phyloP scores from a whole-genome alignment of 2,797 vertebrate genomes.

The Squalus acanthias region DNA sequence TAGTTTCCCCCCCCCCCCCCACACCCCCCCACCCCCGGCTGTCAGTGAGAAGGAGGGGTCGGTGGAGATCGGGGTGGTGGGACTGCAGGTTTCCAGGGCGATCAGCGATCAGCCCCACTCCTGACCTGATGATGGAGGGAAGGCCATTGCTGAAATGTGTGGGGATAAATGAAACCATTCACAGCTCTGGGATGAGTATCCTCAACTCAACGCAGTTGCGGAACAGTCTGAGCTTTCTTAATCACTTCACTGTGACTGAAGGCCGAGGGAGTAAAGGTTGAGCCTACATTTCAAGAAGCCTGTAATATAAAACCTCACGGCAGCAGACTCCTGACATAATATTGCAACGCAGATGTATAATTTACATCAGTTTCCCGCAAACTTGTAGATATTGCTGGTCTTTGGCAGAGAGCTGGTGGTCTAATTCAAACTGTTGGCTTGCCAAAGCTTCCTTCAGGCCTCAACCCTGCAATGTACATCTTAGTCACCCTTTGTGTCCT shows the following conservation, averaged over 20 bases:
- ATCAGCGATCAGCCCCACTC: too few species aligned
- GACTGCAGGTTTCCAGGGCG: too few species aligned
- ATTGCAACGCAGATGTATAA: slow-evolving; percentile 17
- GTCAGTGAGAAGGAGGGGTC: too few species aligned
- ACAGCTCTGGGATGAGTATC: neutral
- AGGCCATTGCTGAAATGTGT: neutral
- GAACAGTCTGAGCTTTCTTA: neutral
- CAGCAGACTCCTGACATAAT: neutral
- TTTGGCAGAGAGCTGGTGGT: neutral
- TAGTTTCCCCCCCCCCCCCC: too few species aligned
- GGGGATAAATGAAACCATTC: neutral
- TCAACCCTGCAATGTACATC: slow-evolving; percentile 20
- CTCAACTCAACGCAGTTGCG: neutral
- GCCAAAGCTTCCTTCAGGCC: neutral
- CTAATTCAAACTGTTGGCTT: neutral
- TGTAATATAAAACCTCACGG: neutral
- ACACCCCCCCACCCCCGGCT: too few species aligned
- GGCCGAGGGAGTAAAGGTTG: neutral
- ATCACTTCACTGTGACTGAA: neutral
- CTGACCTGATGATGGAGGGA: neutral
- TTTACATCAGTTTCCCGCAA: neutral
- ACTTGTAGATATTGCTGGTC: neutral
- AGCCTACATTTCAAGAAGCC: neutral
- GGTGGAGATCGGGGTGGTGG: too few species aligned
- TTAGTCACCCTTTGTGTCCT: neutral